phyloP scores from a whole-genome alignment of 2,113 vertebrate genomes.

The Pteronura brasiliensis region DNA sequence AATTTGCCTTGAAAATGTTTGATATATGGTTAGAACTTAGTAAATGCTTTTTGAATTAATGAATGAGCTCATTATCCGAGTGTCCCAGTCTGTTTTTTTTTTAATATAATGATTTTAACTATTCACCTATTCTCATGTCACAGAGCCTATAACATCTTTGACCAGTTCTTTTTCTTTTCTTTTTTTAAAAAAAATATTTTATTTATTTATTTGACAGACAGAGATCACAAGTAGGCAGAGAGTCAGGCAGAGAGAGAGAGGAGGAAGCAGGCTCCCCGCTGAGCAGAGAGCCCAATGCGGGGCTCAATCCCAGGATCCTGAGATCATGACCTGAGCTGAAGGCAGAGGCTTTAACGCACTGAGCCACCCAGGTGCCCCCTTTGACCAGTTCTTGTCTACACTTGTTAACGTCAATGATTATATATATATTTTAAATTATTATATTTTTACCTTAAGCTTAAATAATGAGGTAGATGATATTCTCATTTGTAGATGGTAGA shows the following conservation, averaged over 20 bases:
- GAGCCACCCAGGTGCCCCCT: neutral
- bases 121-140: neutral
- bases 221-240: no score
- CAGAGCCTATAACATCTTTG: neutral
- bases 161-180: neutral
- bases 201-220: no score
- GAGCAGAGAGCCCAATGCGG: no score
- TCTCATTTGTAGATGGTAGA: neutral
- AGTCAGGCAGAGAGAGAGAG: no score
- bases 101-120: neutral
- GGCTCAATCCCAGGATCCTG: no score
- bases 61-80: neutral
- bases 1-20: neutral
- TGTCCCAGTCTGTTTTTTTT: neutral
- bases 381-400: neutral
- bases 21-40: neutral
- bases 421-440: neutral
- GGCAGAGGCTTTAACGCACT: no score
- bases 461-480: neutral
- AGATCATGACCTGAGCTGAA: no score
- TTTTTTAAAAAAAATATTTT: no score
- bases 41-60: neutral
- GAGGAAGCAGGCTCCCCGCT: no score
- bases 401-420: neutral
- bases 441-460: neutral